Evolutionary conservation across 92 coral and sea anemone species (phyloP), one percentile per base, ranked within the genome.

Genomic region (Porites rus): DNA sequence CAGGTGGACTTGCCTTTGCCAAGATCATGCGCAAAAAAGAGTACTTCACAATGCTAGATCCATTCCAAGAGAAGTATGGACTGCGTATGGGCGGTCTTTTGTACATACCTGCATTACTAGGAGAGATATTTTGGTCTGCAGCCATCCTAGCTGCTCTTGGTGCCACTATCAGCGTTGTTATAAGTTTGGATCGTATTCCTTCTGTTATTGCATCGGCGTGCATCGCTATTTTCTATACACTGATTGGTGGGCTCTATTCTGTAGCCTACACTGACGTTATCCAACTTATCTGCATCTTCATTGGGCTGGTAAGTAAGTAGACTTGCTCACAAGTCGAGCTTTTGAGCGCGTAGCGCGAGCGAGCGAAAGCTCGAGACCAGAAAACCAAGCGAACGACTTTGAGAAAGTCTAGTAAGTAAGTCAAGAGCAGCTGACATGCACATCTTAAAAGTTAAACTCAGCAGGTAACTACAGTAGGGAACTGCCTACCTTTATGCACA

Each of bases 131-230:
- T 79, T 94, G 98, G 98, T 94, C 98, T 19, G 96, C 98, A 1
- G 96, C 98, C 31, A 94, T 96, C 81, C 83, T 96, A 24, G 92
- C 98, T n/a, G 98, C 98, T 59, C 96, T 96, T 58, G 98, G 98
- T 6, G 95, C 98, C 4, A 94, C 98, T 8, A 92, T 96, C 75
- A 94, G 98, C 60, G 98, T 96, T 16, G 98, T 96, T 22, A 64
- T 96, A 51, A 93, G 88, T 25, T 77, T 96, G 51, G 93, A 95
- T 68, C 92, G 93, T 17, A 64, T 88, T 21, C 74, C 92, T 25
- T 94, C 98, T 0, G 63, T 96, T 63, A 87, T 96, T 56, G 92
- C 81, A 8, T 96, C 98, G 13, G 96, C 98, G 43, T 81, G 93
- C 52, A 92, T 96, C 66, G 98, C 98, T 12, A 90, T 94, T 17